Conservation (phyloP, 2,797 vertebrate species). For the Microhierax caerulescens region DNA sequence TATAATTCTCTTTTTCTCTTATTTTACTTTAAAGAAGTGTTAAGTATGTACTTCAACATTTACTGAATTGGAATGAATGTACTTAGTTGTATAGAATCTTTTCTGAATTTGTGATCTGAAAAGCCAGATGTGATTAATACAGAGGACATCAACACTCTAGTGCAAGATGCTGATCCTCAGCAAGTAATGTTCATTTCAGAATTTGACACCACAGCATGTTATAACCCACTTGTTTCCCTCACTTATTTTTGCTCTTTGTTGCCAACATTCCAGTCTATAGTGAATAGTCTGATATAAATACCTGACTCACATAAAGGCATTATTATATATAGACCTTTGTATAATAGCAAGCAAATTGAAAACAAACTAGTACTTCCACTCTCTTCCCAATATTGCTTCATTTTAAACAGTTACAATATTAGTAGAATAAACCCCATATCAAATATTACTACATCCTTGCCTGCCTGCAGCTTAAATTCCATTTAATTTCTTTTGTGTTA, state of each 20-base stretch:
- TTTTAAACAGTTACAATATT: conserved; percentile 27
- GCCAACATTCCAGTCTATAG: neutral
- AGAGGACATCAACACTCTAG: neutral
- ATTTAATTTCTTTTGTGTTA: conserved; percentile 46
- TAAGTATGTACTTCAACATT: neutral
- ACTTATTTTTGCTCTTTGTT: neutral
- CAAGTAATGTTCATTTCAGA: neutral
- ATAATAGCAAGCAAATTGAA: neutral
- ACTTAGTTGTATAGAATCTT: neutral
- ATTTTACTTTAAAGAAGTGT: neutral
- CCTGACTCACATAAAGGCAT: neutral
- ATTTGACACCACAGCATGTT: fast-evolving
- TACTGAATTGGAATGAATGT: neutral
- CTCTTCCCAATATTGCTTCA: neutral
- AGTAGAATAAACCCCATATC: neutral
- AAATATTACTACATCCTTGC: conserved; percentile 32
- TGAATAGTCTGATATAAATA: neutral
- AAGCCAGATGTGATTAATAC: neutral
- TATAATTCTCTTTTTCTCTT: neutral
- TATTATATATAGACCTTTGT: neutral
- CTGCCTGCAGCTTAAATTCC: conserved; percentile 19
- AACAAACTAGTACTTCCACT: neutral
- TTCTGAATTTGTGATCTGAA: neutral
- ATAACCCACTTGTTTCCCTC: neutral
- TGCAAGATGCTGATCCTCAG: neutral